phyloP scores from a whole-genome alignment of 1,140 invertebrate genomes.

The Drosophila oshimai region DNA sequence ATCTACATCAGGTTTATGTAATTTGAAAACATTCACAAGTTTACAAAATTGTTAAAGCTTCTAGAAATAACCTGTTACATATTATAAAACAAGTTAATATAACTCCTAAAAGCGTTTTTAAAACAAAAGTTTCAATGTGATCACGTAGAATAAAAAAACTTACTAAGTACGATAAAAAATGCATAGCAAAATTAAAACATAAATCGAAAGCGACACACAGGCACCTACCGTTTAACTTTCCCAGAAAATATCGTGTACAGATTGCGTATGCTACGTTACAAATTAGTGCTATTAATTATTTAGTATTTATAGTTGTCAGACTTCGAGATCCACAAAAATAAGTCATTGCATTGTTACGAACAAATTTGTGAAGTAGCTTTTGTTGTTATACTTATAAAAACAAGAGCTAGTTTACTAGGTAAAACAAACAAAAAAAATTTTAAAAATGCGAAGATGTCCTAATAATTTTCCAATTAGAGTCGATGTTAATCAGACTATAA shows the following conservation, averaged over 20 bases:
- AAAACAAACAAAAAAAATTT: not conserved
- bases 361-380: not conserved
- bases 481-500: conserved; percentile 16
- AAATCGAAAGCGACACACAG: not conserved
- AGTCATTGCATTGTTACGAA: not conserved
- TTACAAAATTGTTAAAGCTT: conserved; percentile 63
- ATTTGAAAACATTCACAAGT: conserved; percentile 36
- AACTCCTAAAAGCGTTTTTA: conserved; percentile 68
- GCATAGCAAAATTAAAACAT: conserved; percentile 59
- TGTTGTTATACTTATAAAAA: not conserved
- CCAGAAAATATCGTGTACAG: conserved; percentile 10
- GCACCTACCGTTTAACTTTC: conserved; percentile 7
- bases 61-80: conserved; percentile 60
- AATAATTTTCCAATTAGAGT: not conserved
- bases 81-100: conserved; percentile 53
- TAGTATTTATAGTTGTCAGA: conserved; percentile 13
- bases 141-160: conserved; percentile 69
- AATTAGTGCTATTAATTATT: conserved; percentile 25
- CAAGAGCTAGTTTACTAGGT: conserved; percentile 20
- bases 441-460: not conserved
- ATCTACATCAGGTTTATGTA: conserved; percentile 36
- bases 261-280: conserved; percentile 9
- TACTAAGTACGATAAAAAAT: conserved; percentile 54
- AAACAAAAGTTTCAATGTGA: conserved; percentile 79
- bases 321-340: conserved; percentile 10